Evolutionary conservation across 2,113 vertebrate species (phyloP), one percentile per base, ranked within the genome.

Genomic region (Ploceus nigricollis): DNA sequence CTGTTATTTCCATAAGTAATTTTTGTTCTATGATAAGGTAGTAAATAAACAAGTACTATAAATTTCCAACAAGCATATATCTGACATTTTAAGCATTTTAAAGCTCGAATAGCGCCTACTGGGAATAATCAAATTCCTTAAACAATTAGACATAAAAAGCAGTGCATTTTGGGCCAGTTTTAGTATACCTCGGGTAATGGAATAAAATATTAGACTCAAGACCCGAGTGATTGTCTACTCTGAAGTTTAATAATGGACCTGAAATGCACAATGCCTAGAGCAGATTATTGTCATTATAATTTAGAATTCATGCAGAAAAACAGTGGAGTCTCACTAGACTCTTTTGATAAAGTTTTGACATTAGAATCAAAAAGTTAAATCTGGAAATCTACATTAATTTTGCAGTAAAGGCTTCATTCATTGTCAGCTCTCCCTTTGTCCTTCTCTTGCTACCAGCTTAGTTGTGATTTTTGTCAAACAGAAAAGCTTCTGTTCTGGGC

Each of bases 271-370:
- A 85, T 91, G 77, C 63, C 86, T 95, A 25, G 76, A 96, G 51
- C 28, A 65, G 54, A 25, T 61, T 90, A 93, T 91, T 94, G 50
- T 81, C 90, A 65, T 96, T 93, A 91, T 81, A 83, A 94, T 96
- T 97, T 78, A 87, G 63, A 96, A 94, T 76, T 96, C n/a, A 89
- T 93, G 77, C 13, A 64, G 75, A 64, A 96, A 97, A 87, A 76
- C 65, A 96, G 89, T 54, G 11, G 65, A 93, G 44, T 91, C 80
- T 96, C 94, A 31, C 31, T 82, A 95, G 93, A 65, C 63, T 94
- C 54, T 72, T 93, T 87, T 91, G 48, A 56, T 94, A 94, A 78
- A 40, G 9, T 37, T 68, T 92, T 97, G 83, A 94, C 89, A 87
- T 90, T 92, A 76, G 14, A 95, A 33, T 96, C 66, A 90, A 92